These are phyloP conservation scores for Phyllostomus discolor DNA, from an alignment of 2,113 vertebrate species.

Conservation along the genomic window DNA sequence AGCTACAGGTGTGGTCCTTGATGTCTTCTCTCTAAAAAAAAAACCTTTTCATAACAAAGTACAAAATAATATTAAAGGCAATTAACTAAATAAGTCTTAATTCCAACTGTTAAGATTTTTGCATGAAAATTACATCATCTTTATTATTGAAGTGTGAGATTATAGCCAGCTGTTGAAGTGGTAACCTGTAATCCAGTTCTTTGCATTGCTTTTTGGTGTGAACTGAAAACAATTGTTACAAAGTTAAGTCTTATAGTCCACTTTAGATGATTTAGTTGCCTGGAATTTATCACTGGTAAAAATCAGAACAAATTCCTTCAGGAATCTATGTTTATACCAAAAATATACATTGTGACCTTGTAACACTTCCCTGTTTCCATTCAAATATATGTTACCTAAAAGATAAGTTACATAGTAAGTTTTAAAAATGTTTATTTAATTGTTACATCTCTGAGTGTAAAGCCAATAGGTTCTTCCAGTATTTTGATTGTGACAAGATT, in stretches of 20 bases:
- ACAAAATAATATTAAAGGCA: background rate
- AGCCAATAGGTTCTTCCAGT: background rate
- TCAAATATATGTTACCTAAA: background rate
- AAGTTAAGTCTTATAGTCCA: slow-evolving; percentile 15
- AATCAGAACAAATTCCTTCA: slow-evolving; percentile 20
- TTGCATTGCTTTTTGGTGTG: background rate
- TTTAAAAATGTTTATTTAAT: background rate
- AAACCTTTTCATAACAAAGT: background rate
- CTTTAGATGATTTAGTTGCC: slow-evolving; percentile 3
- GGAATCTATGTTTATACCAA: slow-evolving; percentile 5
- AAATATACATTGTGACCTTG: background rate
- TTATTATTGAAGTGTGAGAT: background rate
- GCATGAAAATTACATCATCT: slow-evolving; percentile 9
- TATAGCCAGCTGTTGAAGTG: background rate
- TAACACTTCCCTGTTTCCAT: background rate
- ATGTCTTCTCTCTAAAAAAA: background rate
- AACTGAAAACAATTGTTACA: background rate
- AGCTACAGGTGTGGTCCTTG: background rate
- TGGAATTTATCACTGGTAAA: slow-evolving; percentile 37
- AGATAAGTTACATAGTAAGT: background rate
- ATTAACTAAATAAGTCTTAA: background rate
- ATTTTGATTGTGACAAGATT: background rate
- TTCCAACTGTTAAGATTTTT: slow-evolving; percentile 22
- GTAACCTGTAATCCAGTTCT: background rate
- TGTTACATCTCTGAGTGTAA: slow-evolving; percentile 10